Percentiles rank a stretch among this genome's conserved stretches.
Evolutionary conservation across 2,113 vertebrate species (phyloP).

Genomic region (Asarcornis scutulata): DNA sequence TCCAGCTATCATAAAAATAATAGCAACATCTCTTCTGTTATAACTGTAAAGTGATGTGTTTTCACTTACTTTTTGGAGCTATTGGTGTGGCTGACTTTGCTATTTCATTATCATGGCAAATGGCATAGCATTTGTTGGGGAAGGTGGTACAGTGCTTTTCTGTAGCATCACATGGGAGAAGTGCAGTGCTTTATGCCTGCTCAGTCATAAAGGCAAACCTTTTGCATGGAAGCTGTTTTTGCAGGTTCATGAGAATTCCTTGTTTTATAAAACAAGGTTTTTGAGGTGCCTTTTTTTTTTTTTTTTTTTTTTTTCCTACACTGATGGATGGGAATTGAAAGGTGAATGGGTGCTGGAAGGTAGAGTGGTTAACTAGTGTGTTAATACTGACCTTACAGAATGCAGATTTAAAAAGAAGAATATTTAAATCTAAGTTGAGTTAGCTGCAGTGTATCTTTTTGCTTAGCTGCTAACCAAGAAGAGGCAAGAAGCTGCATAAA

Average conservation of each 20-base stretch:
- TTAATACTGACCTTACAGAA: neutral
- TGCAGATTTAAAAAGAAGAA: neutral
- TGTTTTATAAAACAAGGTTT: neutral
- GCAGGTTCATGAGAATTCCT: too few species aligned
- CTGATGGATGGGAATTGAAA: neutral
- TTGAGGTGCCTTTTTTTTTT: neutral
- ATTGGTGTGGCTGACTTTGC: neutral
- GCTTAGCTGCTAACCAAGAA: neutral
- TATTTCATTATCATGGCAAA: neutral
- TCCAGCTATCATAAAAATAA: neutral
- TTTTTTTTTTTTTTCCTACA: neutral
- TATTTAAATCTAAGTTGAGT: neutral
- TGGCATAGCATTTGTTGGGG: neutral
- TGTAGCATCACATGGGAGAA: accelerated
- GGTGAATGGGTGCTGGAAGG: neutral
- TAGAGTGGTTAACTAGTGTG: neutral
- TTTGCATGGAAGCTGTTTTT: neutral
- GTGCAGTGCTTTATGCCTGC: neutral
- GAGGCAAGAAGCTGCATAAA: neutral
- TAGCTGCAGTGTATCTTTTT: neutral
- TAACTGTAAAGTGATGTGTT: neutral
- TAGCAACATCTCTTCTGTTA: neutral
- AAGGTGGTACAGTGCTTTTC: neutral
- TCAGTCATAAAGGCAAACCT: neutral
- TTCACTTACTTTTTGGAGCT: neutral